Evolutionary conservation across 2,888 invertebrate species (phyloP), one percentile per base, ranked within the genome.

Genomic region (Philaethria dido): DNA sequence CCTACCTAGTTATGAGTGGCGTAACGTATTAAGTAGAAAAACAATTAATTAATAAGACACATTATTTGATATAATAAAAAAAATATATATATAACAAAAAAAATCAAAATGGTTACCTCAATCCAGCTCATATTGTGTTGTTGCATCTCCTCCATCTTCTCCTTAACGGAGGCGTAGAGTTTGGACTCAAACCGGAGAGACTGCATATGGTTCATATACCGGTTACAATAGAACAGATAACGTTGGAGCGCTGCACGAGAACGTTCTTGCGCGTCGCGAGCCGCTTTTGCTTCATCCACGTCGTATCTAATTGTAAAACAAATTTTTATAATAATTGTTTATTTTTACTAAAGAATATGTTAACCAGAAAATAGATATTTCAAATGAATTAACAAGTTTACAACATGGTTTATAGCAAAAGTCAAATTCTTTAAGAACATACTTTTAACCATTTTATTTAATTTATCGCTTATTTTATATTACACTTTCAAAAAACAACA

Each of bases 41-140:
- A n/a, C n/a, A 25, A 25, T 25, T 25, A 2, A 5, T 25, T 4
- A 25, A 25, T 8, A 33, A 33, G 4, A 33, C 8, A n/a, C n/a
- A n/a, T n/a, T n/a, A n/a, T n/a, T n/a, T n/a, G n/a, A n/a, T n/a
- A n/a, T n/a, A n/a, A n/a, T n/a, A 33, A 33, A 8, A 8, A 33
- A 3, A 8, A 33, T 8, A 45, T 20, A 45, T 20, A 18, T 20
- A 44, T 44, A 44, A 1, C 1, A 3, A n/a, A 5, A 42, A n/a
- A n/a, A 3, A 42, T 42, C n/a, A 3, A 42, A 3, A 20, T 3
- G 3, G 9, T 11, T 11, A 96, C 96, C 95, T 99, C 99, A 80
- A 99, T 99, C 99, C 99, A 99, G 75, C 98, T 98, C 99, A 99
- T 99, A 86, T 98, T 98, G 87, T 98, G 98, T 84, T 98, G 98